A percentile compares a stretch with the other conserved stretches of the same genome.
Evolutionary conservation across 2,113 vertebrate genomes (phyloP).

Genomic region (Holacanthus passer): DNA sequence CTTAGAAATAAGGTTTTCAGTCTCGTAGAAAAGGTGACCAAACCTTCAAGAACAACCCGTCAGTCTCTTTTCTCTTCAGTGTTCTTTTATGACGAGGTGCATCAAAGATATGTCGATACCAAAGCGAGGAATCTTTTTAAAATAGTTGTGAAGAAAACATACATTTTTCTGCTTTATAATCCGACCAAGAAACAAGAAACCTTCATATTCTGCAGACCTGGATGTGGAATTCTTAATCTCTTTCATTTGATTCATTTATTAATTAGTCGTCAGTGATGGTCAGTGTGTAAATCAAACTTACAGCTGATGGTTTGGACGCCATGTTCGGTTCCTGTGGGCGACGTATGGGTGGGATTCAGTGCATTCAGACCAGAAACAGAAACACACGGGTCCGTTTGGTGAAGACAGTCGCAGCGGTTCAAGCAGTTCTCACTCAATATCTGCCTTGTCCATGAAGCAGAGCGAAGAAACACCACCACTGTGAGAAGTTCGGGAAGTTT

Average conservation of each 20-base stretch:
- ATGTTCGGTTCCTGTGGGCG: neutral
- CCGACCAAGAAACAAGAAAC: neutral
- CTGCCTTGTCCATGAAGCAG: neutral
- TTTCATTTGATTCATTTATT: no score
- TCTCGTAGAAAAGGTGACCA: no score
- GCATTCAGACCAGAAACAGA: neutral
- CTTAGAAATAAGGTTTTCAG: no score
- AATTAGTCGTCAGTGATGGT: no score
- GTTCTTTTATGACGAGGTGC: no score
- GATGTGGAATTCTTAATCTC: neutral
- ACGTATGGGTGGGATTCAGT: neutral
- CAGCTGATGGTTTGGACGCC: neutral
- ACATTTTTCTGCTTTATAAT: neutral
- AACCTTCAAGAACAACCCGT: no score
- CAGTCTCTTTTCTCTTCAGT: no score
- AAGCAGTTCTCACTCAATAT: neutral
- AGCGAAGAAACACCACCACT: slow-evolving; percentile 7
- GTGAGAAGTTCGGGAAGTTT: slow-evolving; percentile 34
- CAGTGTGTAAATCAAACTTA: neutral
- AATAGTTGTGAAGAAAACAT: no score
- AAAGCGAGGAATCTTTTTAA: no score
- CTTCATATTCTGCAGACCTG: no score
- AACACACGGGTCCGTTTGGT: neutral
- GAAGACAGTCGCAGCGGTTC: neutral
- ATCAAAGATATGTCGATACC: no score